Conservation (phyloP, 1,140 invertebrate genomes). For the Bursaphelenchus mucronatus region DNA sequence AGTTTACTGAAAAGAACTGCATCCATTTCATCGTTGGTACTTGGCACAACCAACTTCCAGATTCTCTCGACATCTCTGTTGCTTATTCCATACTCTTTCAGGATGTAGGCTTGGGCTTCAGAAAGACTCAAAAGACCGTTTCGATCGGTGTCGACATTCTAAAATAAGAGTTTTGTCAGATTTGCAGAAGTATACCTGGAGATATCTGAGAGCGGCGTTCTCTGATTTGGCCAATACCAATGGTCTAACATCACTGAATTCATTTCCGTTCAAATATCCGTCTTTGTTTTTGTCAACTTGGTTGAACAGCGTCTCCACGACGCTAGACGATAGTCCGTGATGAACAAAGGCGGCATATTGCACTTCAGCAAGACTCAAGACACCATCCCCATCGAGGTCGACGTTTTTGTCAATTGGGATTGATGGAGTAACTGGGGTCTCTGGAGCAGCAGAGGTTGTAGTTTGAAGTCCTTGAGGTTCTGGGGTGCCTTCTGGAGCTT, state of each 20-base stretch:
- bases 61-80: constrained; percentile 59
- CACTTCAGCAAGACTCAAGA: constrained; percentile 50
- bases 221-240: constrained; percentile 59
- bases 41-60: constrained; percentile 53
- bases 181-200: constrained; percentile 39
- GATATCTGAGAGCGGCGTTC: constrained; percentile 55
- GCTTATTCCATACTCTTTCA: constrained; percentile 59
- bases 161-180: constrained; percentile 2
- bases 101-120: constrained; percentile 56
- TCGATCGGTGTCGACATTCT: constrained; percentile 56
- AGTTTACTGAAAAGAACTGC: constrained; percentile 52
- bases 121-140: constrained; percentile 51
- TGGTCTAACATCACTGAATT: constrained; percentile 56
- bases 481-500: background rate
- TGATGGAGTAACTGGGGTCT: constrained; percentile 21
- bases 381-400: constrained; percentile 55
- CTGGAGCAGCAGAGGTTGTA: constrained; percentile 8
- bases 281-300: constrained; percentile 55
- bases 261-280: constrained; percentile 44
- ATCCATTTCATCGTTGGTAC: constrained; percentile 49
- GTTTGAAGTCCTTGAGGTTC: background rate
- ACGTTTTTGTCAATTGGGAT: constrained; percentile 53
- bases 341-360: constrained; percentile 60
- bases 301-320: constrained; percentile 54
- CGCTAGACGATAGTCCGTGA: constrained; percentile 54